phyloP scores from a whole-genome alignment of 2,888 invertebrate genomes.

The Prionchulus punctatus region DNA sequence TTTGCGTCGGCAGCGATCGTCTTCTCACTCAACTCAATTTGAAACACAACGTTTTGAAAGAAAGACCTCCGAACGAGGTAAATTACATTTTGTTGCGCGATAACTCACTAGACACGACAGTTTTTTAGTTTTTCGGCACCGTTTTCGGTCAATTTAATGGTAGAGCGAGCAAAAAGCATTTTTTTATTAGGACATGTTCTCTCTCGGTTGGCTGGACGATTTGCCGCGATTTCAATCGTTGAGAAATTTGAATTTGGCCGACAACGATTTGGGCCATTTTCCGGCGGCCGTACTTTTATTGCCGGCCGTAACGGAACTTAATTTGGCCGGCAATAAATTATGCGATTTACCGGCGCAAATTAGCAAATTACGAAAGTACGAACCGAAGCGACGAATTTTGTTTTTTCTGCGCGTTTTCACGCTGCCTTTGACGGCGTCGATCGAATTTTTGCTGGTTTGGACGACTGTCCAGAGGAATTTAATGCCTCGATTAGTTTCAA shows the following conservation, averaged over 20 bases:
- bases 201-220: conserved; percentile 38
- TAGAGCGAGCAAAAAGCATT: not conserved
- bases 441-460: no score
- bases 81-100: not conserved
- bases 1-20: conserved; percentile 22
- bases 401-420: not conserved
- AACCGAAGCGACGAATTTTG: not conserved
- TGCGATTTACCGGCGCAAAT: conserved; percentile 29
- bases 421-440: no score
- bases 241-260: conserved; percentile 35
- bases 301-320: conserved; percentile 16
- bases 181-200: conserved; percentile 28
- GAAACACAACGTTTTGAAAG: conserved; percentile 35
- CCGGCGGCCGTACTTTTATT: conserved; percentile 32
- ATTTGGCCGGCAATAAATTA: conserved; percentile 20
- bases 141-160: not conserved
- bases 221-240: conserved; percentile 33
- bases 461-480: no score
- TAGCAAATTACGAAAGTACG: conserved; percentile 17
- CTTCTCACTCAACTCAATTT: conserved; percentile 34
- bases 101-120: no score
- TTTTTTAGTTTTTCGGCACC: not conserved
- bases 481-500: no score
- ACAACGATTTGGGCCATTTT: conserved; percentile 34
- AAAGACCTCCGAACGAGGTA: conserved; percentile 24